Conservation (phyloP, 2,113 vertebrate genomes). For the Vimba vimba region DNA sequence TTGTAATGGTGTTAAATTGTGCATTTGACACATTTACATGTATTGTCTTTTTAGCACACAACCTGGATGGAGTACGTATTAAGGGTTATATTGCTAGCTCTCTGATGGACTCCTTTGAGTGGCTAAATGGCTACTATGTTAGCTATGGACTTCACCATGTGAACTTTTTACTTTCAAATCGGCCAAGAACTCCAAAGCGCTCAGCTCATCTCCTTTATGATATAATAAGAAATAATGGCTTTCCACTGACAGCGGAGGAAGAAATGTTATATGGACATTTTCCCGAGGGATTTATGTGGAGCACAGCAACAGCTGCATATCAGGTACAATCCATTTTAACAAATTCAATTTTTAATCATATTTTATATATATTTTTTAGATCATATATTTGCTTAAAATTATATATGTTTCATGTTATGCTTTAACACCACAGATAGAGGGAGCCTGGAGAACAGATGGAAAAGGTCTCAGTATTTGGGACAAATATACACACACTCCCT, state of each 20-base stretch:
- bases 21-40: not conserved
- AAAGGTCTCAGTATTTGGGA: conserved; percentile 99
- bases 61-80: conserved; percentile 85
- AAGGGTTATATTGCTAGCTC: conserved; percentile 83
- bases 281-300: conserved; percentile 86
- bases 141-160: conserved; percentile 88
- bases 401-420: not conserved
- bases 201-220: conserved; percentile 85
- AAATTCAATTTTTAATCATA: not conserved
- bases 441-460: conserved; percentile 91
- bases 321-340: conserved; percentile 77
- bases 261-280: conserved; percentile 84
- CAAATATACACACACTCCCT: conserved; percentile 85
- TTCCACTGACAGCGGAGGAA: conserved; percentile 79
- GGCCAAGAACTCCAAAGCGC: conserved; percentile 85
- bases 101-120: conserved; percentile 93
- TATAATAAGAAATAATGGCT: conserved; percentile 85
- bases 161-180: conserved; percentile 79
- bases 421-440: conserved; percentile 82
- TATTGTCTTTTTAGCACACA: conserved; percentile 75
- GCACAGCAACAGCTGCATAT: conserved; percentile 86
- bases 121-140: conserved; percentile 84
- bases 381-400: not conserved
- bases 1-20: not conserved
- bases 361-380: not conserved